Base-by-base conservation (phyloP, 2,797 vertebrate genomes). In the Dipus sagitta region DNA sequence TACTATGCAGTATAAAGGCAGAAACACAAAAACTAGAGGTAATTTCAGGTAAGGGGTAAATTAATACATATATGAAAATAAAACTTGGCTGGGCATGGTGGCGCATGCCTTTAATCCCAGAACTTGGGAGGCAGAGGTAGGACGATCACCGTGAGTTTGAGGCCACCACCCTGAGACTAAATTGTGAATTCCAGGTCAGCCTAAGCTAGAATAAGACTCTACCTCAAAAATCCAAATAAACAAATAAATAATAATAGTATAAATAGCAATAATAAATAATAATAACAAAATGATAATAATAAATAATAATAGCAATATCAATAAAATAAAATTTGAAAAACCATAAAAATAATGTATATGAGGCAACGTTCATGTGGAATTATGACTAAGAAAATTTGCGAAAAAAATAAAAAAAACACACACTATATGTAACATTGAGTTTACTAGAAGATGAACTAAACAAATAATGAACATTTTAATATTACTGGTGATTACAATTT, bases 401-500 rank as follows among this genome's bases (percentile, higher is more conserved):
- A 2, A 85, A 88, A 94, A 85, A 13, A 74, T 24, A 58, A 87
- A 94, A 89, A 42, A 62, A 47, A 54, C 20, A 3, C 28, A 14
- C 8, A 83, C 42, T 62, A 6, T 85, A 77, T 8, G 34, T 64
- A 77, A 58, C 1, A 84, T 5, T 54, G 6, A 42, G 6, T 9
- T 94, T 76, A 83, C 30, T 26, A 88, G 64, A 78, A 90, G 54
- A 10, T 28, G 4, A 18, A 12, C 21, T 70, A 70, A 86, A 52
- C 60, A 89, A 52, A 67, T 84, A 24, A 77, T 52, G 90, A 93
- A 65, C 0, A 58, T 67, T 91, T 80, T 76, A 72, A 83, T 91
- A 80, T 86, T 81, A 4, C 2, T 60, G 54, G 8, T 52, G 14
- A 88, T 38, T 42, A 52, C 85, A 89, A 83, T 60, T 60, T 34